Evolutionary conservation across 2,797 vertebrate genomes (phyloP).

Genomic region (Chlorospingus semifuscus): DNA sequence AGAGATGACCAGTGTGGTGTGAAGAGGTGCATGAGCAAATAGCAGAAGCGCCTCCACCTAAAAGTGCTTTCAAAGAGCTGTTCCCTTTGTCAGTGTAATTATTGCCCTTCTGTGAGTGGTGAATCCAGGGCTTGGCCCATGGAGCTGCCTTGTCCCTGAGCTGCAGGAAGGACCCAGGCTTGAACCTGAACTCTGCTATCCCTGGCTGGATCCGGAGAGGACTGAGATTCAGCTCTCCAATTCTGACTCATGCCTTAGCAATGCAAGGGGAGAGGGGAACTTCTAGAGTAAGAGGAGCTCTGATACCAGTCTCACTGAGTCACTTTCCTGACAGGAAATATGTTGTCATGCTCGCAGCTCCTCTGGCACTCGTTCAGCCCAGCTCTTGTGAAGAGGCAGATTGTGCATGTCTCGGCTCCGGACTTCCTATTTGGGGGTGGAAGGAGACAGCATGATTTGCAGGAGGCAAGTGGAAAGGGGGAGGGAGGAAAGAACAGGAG

Average conservation of each 20-base stretch:
- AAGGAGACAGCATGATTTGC: constrained; percentile 65
- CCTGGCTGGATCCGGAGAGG: background rate
- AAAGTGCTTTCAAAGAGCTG: background rate
- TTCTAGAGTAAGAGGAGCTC: constrained; percentile 69
- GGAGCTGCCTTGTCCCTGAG: background rate
- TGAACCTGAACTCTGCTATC: background rate
- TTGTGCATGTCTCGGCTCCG: constrained; percentile 69
- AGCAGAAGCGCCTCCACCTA: background rate
- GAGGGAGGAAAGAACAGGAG: constrained; percentile 47
- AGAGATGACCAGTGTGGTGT: rapidly evolving
- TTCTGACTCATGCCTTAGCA: constrained; percentile 71
- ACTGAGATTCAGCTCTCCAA: background rate
- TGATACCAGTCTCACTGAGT: constrained; percentile 69
- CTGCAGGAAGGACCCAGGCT: background rate
- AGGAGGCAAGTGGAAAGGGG: constrained; percentile 56
- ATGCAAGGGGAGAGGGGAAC: constrained; percentile 31
- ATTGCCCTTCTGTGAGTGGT: background rate
- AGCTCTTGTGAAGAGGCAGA: constrained; percentile 75
- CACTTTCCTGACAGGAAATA: constrained; percentile 75
- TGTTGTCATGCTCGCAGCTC: constrained; percentile 72
- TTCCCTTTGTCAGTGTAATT: background rate
- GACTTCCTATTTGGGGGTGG: constrained; percentile 69
- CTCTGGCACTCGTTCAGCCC: constrained; percentile 69
- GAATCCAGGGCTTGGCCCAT: rapidly evolving
- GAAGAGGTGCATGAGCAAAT: rapidly evolving